Conservation (phyloP, 2,888 invertebrate species). For the Leptinotarsa juncta region DNA sequence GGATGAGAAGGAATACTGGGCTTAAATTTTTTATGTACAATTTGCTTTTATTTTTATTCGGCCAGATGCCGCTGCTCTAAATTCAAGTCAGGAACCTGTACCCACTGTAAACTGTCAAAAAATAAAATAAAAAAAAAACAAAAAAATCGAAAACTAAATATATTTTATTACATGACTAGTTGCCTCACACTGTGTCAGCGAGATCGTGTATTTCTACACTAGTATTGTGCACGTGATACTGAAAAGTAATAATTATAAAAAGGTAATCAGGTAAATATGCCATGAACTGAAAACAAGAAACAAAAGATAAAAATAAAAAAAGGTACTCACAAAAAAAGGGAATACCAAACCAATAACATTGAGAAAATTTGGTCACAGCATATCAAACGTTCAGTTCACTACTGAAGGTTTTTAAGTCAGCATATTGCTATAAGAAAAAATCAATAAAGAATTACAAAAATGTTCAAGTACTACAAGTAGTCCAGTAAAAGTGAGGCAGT, state of each 20-base stretch:
- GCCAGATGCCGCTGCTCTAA: conserved; percentile 41
- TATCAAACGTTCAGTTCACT: no score
- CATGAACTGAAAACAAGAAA: conserved; percentile 44
- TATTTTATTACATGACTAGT: conserved; percentile 65
- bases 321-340: conserved; percentile 15
- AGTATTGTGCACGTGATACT: conserved; percentile 59
- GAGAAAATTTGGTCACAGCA: no score
- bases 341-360: conserved; percentile 18
- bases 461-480: no score
- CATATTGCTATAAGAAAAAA: no score
- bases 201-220: conserved; percentile 63
- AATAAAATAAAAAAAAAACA: conserved; percentile 53
- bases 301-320: conserved; percentile 53
- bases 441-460: no score
- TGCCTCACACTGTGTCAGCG: conserved; percentile 66
- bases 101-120: conserved; percentile 58
- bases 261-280: conserved; percentile 53
- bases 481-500: no score
- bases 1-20: conserved; percentile 64
- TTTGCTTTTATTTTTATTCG: conserved; percentile 46
- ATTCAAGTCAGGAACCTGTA: conserved; percentile 47
- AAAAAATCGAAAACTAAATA: conserved; percentile 60
- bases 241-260: conserved; percentile 45
- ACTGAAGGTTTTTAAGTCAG: no score
- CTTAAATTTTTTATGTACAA: conserved; percentile 56